These are phyloP conservation scores for Anoplius nigerrimus DNA, from an alignment of 2,888 invertebrate genomes.

Conservation along the genomic window DNA sequence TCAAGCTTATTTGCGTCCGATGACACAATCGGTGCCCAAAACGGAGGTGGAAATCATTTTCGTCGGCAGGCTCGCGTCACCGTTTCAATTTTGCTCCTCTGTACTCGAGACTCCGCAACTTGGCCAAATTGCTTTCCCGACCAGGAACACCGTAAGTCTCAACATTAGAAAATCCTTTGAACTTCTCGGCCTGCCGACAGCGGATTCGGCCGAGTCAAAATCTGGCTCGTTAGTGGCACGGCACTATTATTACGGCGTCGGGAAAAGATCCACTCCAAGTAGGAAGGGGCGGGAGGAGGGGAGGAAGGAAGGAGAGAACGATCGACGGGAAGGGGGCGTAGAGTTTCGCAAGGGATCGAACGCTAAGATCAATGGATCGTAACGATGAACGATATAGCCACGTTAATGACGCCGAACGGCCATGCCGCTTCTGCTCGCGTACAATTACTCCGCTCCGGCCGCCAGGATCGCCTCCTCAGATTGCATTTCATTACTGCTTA, in stretches of 20 bases:
- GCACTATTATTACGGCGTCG: slow-evolving; percentile 26
- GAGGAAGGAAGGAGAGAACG: too few relatives aligned
- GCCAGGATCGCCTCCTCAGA: slow-evolving; percentile 18
- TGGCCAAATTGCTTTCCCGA: too few relatives aligned
- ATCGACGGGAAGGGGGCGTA: background rate
- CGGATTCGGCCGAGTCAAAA: slow-evolving; percentile 14
- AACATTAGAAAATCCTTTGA: too few relatives aligned
- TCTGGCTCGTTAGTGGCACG: slow-evolving; percentile 21
- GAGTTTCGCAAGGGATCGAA: slow-evolving; percentile 21
- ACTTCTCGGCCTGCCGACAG: too few relatives aligned
- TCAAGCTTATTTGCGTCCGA: too few relatives aligned
- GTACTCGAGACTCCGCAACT: too few relatives aligned
- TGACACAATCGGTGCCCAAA: too few relatives aligned
- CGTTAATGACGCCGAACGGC: slow-evolving; percentile 19
- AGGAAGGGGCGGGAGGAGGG: background rate
- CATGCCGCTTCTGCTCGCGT: background rate
- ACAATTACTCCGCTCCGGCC: slow-evolving; percentile 26
- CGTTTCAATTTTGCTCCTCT: too few relatives aligned
- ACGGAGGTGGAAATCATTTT: too few relatives aligned
- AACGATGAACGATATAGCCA: slow-evolving; percentile 14
- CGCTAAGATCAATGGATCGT: slow-evolving; percentile 20
- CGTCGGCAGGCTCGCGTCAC: too few relatives aligned
- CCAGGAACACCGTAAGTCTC: too few relatives aligned
- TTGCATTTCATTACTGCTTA: slow-evolving; percentile 34
- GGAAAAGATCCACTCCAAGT: slow-evolving; percentile 15